A percentile compares a stretch with the other conserved stretches of the same genome.
These are phyloP conservation scores for Junonia oenone DNA, from an alignment of 2,888 invertebrate genomes.

Conservation along the genomic window DNA sequence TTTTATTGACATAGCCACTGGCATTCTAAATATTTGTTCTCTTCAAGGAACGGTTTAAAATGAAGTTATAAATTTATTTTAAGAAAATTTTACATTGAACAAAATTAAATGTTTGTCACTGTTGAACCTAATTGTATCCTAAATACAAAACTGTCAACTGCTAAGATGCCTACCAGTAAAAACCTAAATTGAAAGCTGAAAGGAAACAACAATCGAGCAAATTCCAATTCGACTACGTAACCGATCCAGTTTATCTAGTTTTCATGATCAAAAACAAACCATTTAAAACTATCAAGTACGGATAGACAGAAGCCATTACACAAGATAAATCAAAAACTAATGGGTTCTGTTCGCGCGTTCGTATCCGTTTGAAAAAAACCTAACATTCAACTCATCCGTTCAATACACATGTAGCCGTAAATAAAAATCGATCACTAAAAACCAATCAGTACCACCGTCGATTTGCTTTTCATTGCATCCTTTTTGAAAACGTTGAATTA, in stretches of 20 bases:
- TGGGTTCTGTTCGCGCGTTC: conserved; percentile 7
- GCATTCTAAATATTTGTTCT: conserved; percentile 3
- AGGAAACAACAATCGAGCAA: neutral
- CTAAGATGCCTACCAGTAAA: too few relatives aligned
- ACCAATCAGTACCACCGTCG: conserved; percentile 57
- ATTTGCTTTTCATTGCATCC: conserved; percentile 49
- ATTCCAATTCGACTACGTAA: neutral
- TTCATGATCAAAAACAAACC: neutral
- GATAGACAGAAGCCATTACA: conserved; percentile 10
- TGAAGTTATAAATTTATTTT: neutral
- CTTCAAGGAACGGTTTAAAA: neutral
- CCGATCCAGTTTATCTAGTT: neutral
- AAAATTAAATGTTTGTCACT: too few relatives aligned
- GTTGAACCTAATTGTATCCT: too few relatives aligned
- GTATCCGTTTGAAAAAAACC: neutral
- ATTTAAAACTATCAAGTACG: conserved; percentile 1
- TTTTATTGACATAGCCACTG: conserved; percentile 9
- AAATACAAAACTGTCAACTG: too few relatives aligned
- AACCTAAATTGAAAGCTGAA: neutral
- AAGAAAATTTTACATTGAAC: neutral
- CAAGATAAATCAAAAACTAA: conserved; percentile 15
- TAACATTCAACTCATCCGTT: conserved; percentile 19
- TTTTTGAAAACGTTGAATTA: conserved; percentile 55
- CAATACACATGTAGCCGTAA: conserved; percentile 31
- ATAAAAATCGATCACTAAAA: conserved; percentile 49